Evolutionary conservation across 2,888 invertebrate species (phyloP), one percentile per base, ranked within the genome.

Genomic region (Hirtodrosophila histrioides): DNA sequence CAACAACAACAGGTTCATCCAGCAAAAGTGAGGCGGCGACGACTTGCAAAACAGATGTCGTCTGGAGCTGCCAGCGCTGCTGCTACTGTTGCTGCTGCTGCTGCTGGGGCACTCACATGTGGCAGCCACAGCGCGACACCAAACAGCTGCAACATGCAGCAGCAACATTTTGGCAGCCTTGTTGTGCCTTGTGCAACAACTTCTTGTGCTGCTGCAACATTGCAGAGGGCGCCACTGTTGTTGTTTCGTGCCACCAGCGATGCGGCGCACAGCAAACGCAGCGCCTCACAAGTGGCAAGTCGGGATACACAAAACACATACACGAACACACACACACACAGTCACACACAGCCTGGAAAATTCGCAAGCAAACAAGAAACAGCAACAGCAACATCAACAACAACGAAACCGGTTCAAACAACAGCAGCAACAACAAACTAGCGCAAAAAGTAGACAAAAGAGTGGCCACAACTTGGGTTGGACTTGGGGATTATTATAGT

Each of bases 201-300:
- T 73, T 78, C 56, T 69, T 71, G 68, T 88, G 88, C 79, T 83
- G 76, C 88, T 83, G 89, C 89, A 86, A 89, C 88, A 89, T 84
- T 77, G 87, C 88, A 88, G 81, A 84, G 84, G 86, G 89, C 89
- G 86, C 87, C 80, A 89, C 86, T 90, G 90, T 90, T 90, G 90
- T 90, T 90, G 90, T 90, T 89, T 86, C 86, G 79, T 90, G 90
- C 90, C 90, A 90, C 90, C 87, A 89, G 84, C 75, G 69, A 82
- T 80, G 86, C 83, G 89, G 89, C 78, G 83, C 86, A 70, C 89
- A 87, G 88, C 69, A 87, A 80, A 45, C 43, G 55, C 70, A 56
- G 55, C 58, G 50, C 60, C 67, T 27, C 64, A 57, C 64, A 48
- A 63, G 50, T 66, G 57, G 65, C 63, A 73, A 43, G 35, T 71